phyloP scores from a whole-genome alignment of 1,140 invertebrate species.

The Danaus plexippus region DNA sequence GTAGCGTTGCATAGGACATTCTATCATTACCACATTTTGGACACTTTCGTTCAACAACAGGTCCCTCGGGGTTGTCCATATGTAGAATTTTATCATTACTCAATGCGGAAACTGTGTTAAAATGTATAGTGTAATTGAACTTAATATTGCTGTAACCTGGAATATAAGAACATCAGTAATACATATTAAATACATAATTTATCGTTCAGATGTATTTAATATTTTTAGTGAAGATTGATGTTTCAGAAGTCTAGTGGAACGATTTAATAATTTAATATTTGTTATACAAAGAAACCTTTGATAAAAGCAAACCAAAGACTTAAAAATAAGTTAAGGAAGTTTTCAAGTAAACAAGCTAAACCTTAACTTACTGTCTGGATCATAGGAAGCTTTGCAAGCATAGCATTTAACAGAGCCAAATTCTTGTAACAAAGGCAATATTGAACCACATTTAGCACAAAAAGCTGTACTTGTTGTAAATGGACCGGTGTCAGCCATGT shows the following conservation, averaged over 20 bases:
- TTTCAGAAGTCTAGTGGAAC: no score
- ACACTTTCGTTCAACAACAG: constrained; percentile 89
- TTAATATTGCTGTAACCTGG: constrained; percentile 77
- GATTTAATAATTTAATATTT: no score
- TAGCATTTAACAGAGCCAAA: constrained; percentile 61
- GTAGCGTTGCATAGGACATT: constrained; percentile 96
- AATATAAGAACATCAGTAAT: constrained; percentile 23
- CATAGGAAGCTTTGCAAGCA: constrained; percentile 48
- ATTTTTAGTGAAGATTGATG: no score
- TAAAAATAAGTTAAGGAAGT: no score
- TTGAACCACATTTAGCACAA: constrained; percentile 58
- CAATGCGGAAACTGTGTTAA: constrained; percentile 73
- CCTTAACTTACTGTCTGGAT: constrained; percentile 49
- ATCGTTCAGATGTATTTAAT: no score
- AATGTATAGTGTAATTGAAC: constrained; percentile 78
- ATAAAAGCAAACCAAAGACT: no score
- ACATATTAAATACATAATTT: constrained; percentile 1
- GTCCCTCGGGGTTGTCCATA: constrained; percentile 77
- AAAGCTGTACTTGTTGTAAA: constrained; percentile 51
- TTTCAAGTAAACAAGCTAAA: constrained; percentile 3
- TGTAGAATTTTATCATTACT: constrained; percentile 47
- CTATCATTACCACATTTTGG: constrained; percentile 90
- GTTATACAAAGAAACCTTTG: no score
- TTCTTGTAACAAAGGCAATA: constrained; percentile 52
- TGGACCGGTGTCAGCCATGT: constrained; percentile 28